Evolutionary conservation across 2,113 vertebrate species (phyloP).

Genomic region (Micromys minutus): DNA sequence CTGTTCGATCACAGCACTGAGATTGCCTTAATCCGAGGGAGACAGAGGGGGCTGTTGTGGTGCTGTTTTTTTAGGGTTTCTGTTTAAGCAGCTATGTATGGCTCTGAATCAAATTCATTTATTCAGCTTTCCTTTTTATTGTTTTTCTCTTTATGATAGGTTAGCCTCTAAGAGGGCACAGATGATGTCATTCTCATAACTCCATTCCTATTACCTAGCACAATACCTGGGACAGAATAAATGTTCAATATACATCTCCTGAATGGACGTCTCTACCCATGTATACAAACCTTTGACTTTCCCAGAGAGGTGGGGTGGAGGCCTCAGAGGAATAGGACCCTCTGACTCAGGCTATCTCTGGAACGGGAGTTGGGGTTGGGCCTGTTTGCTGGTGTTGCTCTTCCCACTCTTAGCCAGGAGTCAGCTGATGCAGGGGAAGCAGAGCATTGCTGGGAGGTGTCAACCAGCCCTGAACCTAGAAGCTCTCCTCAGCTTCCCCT

Average conservation of each 20-base stretch:
- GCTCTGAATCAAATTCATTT: background rate
- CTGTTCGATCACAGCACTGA: background rate
- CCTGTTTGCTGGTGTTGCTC: background rate
- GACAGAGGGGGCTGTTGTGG: background rate
- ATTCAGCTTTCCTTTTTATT: background rate
- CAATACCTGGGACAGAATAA: background rate
- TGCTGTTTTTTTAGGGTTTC: conserved; percentile 26
- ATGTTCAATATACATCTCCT: background rate
- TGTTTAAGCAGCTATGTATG: conserved; percentile 35
- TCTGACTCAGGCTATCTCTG: background rate
- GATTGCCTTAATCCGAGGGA: background rate
- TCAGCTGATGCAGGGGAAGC: background rate
- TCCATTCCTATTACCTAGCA: background rate
- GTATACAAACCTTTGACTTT: background rate
- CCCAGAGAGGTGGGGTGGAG: background rate
- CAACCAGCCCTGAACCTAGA: background rate
- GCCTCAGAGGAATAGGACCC: background rate
- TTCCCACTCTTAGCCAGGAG: background rate
- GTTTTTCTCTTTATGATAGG: background rate
- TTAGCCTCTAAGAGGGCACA: background rate
- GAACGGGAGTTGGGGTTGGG: background rate
- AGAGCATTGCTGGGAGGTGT: background rate
- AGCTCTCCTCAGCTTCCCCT: background rate
- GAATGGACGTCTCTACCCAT: background rate
- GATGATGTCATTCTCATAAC: background rate